Base-by-base conservation (phyloP, 2,113 vertebrate species). In the Macaca mulatta region DNA sequence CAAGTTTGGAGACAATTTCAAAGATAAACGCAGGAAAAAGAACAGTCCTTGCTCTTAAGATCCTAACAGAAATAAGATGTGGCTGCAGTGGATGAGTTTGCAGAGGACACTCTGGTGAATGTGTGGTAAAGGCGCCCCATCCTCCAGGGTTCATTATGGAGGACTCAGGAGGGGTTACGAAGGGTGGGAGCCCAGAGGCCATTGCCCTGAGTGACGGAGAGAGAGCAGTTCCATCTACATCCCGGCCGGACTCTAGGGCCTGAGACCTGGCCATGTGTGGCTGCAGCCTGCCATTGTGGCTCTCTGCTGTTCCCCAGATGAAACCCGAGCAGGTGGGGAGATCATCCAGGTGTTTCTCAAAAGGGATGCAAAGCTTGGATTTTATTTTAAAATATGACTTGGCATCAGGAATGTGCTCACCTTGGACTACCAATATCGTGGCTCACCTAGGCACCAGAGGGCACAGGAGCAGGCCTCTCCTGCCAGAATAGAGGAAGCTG, bases 361-460 rank as follows among this genome's bases (percentile, higher is more conserved):
- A n/a, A 35, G 11, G 10, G n/a, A 22, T 12, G 9, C 83, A 8
- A 20, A 81, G 40, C 94, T 8, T 7, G 45, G n/a, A 4, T 72
- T 48, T 5, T 64, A 16, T 61, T 40, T 27, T 12, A 38, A 25
- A 11, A 3, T 10, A 30, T 40, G 38, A 8, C 13, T 0, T 14
- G 50, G 27, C 30, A 1, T 18, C 9, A 5, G 70, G 25, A 38
- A 11, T 4, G 12, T 11, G 6, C 89, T 27, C 30, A 57, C 25
- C 4, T 0, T 3, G 9, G 8, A 32, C 3, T 32, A 1, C 35
- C 1, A 0, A 8, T 16, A 30, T 77, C 18, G 0, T 12, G 13
- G 50, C 50, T 57, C 23, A 18, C 43, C 22, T 1, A 11, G 61
- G 40, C 69, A 6, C 75, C n/a, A 16, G n/a, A 48, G 25, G 20